Evolutionary conservation across 2,888 invertebrate genomes (phyloP), one percentile per base, ranked within the genome.

Genomic region (Druceiella hillmani): DNA sequence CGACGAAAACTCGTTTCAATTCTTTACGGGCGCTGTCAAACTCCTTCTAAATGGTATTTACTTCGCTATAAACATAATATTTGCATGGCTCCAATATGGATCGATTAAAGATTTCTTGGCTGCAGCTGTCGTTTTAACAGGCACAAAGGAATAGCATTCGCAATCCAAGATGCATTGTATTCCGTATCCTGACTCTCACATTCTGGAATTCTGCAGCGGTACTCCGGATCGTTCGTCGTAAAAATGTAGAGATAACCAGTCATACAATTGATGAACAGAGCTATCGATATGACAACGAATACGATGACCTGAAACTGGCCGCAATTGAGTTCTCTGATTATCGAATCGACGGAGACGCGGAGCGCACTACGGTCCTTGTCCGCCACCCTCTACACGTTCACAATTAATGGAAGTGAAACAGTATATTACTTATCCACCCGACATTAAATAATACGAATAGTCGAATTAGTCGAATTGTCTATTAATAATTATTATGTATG

Each of bases 1-100:
- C 80, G 14, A 79, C 74, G 46, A 80, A 50, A 2, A 78, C 66
- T 35, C 80, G 55, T 55, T 75, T 77, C 79, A 79, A 80, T 47
- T 69, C 57, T 10, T 66, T 62, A 47, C 76, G 76, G 20, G 68
- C 65, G 4, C 76, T 53, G 41, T 58, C 52, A 55, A 69, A 76
- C 10, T 27, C 27, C 12, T 27, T 15, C 3, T 14, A 12, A 6
- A 27, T 5, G 3, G 27, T 27, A n/a, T 3, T 9, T 6, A 14
- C 15, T 27, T 27, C 27, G 6, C 15, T 15, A 15, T 27, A 15
- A 3, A 27, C 15, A 12, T 15, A 27, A 3, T 27, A 5, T 7
- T 6, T 4, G 11, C 27, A 27, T 11, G 4, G 3, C 3, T 11
- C 9, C 9, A 4, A 3, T 4, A 15, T 14, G 9, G 4, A 14